These are phyloP conservation scores for Enteromius paludinosus DNA, from an alignment of 2,797 vertebrate species.

Conservation along the genomic window DNA sequence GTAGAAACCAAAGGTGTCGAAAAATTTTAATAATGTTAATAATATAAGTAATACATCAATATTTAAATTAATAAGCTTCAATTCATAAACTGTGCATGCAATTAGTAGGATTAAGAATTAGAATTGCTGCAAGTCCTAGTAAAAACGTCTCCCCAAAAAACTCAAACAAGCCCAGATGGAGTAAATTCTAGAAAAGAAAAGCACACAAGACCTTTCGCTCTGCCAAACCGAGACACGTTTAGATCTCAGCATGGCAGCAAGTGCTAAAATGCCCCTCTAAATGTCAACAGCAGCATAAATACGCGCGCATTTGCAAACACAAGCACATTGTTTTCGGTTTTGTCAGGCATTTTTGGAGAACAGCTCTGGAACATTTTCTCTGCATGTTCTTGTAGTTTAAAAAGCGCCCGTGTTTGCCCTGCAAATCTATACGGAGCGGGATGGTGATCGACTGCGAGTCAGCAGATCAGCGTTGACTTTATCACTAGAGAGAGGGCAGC, in stretches of 20 bases:
- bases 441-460: constrained; percentile 59
- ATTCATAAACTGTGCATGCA: background rate
- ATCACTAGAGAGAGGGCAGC: constrained; percentile 42
- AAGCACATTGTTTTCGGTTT: constrained; percentile 30
- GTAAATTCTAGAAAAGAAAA: background rate
- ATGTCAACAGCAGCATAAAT: constrained; percentile 45
- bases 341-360: constrained; percentile 10
- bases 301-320: constrained; percentile 35
- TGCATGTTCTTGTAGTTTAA: background rate
- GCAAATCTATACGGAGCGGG: constrained; percentile 9
- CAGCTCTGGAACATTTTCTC: background rate
- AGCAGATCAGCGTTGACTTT: constrained; percentile 58
- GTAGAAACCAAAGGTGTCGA: background rate
- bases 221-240: constrained; percentile 19
- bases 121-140: background rate
- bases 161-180: background rate
- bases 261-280: constrained; percentile 38
- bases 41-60: background rate
- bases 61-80: background rate
- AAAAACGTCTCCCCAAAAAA: background rate
- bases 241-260: constrained; percentile 40
- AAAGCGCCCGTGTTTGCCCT: background rate
- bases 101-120: background rate
- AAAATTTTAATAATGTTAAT: background rate
- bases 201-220: constrained; percentile 11